phyloP scores from a whole-genome alignment of 1,140 invertebrate genomes.

The Dendrolimus kikuchii region DNA sequence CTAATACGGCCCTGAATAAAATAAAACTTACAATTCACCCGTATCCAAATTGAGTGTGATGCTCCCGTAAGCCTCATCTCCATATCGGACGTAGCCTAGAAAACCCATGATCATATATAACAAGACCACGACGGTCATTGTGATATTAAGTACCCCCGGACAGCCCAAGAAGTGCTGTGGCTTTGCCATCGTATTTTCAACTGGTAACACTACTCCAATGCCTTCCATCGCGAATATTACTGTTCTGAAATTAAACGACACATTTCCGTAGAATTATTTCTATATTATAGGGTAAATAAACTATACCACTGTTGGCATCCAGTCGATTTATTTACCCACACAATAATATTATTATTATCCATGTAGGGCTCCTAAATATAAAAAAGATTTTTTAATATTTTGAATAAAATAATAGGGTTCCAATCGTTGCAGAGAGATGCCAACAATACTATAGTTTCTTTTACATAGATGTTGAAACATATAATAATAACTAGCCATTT shows the following conservation, averaged over 20 bases:
- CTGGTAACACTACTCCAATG: constrained; percentile 88
- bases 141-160: constrained; percentile 87
- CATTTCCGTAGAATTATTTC: not conserved
- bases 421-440: too few relatives aligned
- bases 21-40: constrained; percentile 72
- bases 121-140: constrained; percentile 84
- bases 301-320: too few relatives aligned
- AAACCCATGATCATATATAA: constrained; percentile 88
- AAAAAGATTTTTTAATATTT: too few relatives aligned
- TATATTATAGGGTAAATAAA: too few relatives aligned
- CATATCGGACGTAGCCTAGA: constrained; percentile 88
- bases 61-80: constrained; percentile 76
- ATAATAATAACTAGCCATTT: too few relatives aligned
- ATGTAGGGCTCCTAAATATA: too few relatives aligned
- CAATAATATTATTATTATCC: too few relatives aligned
- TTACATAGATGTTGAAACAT: too few relatives aligned
- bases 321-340: too few relatives aligned
- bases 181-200: constrained; percentile 90
- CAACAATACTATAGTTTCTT: too few relatives aligned
- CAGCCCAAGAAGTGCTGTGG: constrained; percentile 87
- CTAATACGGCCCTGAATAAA: not conserved
- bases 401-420: too few relatives aligned
- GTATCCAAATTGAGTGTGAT: constrained; percentile 82
- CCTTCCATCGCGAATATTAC: constrained; percentile 89
- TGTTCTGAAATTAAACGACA: constrained; percentile 70